phyloP scores from a whole-genome alignment of 2,797 vertebrate genomes.

The Syndactyla subalaris region DNA sequence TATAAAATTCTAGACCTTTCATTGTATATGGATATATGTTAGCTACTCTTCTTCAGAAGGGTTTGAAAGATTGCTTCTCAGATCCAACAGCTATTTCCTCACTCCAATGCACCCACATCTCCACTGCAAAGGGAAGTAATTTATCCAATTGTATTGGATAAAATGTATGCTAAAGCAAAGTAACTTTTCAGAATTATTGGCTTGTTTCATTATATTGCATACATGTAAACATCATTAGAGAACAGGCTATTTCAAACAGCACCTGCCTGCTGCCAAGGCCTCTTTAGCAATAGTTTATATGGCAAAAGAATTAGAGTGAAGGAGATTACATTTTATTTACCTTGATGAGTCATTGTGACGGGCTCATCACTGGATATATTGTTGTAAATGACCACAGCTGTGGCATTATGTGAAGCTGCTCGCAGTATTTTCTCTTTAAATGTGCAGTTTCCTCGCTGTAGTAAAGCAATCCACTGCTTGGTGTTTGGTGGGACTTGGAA shows the following conservation, averaged over 20 bases:
- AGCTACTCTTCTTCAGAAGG: not conserved
- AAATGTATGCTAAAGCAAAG: not conserved
- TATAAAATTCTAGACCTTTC: not conserved
- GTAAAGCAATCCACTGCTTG: conserved; percentile 93
- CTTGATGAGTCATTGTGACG: conserved; percentile 96
- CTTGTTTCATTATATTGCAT: not conserved
- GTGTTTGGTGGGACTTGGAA: conserved; percentile 89
- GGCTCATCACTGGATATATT: conserved; percentile 90
- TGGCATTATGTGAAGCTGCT: conserved; percentile 90
- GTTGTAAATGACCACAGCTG: conserved; percentile 96
- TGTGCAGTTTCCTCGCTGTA: conserved; percentile 95
- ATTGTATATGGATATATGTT: not conserved
- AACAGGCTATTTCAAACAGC: not conserved
- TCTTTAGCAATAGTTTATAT: not conserved
- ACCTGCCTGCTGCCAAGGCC: not conserved
- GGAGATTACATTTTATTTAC: conserved; percentile 68
- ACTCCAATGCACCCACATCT: not conserved
- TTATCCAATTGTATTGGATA: not conserved
- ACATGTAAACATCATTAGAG: not conserved
- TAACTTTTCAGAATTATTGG: not conserved
- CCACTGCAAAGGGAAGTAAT: not conserved
- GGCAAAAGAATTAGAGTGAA: not conserved
- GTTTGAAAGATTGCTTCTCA: not conserved
- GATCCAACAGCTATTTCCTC: not conserved
- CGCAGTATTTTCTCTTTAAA: conserved; percentile 96